phyloP scores from a whole-genome alignment of 2,888 invertebrate species.

The Dioctria rufipes region DNA sequence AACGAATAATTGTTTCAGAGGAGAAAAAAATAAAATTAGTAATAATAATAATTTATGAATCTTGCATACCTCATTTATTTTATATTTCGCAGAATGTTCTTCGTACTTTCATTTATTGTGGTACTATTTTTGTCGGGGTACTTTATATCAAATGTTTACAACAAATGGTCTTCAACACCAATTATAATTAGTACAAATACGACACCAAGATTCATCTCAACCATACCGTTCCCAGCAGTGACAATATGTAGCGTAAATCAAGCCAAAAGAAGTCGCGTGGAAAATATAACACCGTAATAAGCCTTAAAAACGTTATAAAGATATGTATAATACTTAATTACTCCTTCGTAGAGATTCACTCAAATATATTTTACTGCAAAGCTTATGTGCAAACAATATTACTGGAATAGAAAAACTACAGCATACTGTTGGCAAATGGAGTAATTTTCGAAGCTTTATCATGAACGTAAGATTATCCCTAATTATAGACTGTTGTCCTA shows the following conservation, averaged over 20 bases:
- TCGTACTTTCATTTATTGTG: slow-evolving; percentile 79
- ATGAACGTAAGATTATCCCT: slow-evolving; percentile 38
- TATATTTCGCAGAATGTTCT: slow-evolving; percentile 76
- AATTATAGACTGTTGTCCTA: neutral
- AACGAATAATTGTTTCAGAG: no score
- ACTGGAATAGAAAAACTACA: neutral
- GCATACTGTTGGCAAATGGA: slow-evolving; percentile 53
- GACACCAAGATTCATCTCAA: slow-evolving; percentile 77
- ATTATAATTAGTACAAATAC: slow-evolving; percentile 86
- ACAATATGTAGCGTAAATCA: slow-evolving; percentile 91
- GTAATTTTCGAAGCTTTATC: slow-evolving; percentile 55
- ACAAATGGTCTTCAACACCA: slow-evolving; percentile 82
- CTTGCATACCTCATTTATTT: no score
- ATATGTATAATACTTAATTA: no score
- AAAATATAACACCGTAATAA: slow-evolving; percentile 70
- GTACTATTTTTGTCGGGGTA: slow-evolving; percentile 80
- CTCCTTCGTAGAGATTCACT: slow-evolving; percentile 51
- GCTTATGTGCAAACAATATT: slow-evolving; percentile 58
- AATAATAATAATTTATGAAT: no score
- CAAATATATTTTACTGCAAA: slow-evolving; percentile 68
- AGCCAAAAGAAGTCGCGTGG: slow-evolving; percentile 79
- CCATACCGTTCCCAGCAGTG: slow-evolving; percentile 86
- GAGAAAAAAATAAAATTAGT: no score
- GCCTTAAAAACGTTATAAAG: no score
- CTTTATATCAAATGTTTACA: slow-evolving; percentile 82